phyloP scores from a whole-genome alignment of 2,888 invertebrate species.

The Ptilodon capucinus region DNA sequence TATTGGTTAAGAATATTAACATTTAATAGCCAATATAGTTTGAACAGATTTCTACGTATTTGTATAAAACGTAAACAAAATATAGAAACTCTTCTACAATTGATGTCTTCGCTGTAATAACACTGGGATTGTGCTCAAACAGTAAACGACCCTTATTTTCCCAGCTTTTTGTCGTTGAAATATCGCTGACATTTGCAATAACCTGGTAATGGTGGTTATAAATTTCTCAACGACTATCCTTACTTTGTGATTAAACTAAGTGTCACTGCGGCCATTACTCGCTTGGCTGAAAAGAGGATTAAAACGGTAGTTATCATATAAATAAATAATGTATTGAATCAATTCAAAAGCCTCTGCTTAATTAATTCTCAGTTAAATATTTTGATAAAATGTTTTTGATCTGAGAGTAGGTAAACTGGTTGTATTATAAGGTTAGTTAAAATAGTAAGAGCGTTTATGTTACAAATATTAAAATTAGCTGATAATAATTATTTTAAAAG shows the following conservation, averaged over 20 bases:
- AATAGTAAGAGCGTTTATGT: too few species aligned
- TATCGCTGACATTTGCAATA: conserved; percentile 30
- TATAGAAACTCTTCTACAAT: neutral
- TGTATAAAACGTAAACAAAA: neutral
- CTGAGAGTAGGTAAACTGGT: too few species aligned
- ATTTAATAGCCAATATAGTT: neutral
- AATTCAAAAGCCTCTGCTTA: too few species aligned
- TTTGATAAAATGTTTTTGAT: too few species aligned
- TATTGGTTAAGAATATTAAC: too few species aligned
- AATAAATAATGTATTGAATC: too few species aligned
- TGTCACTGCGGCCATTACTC: conserved; percentile 6
- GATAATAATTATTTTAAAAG: too few species aligned
- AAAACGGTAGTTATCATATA: neutral
- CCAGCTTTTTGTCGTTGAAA: conserved; percentile 2
- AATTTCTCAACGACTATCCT: conserved; percentile 36
- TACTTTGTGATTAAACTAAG: conserved; percentile 30
- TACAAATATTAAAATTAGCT: too few species aligned
- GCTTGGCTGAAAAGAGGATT: neutral
- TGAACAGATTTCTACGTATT: neutral
- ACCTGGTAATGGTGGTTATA: conserved; percentile 43
- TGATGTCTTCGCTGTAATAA: neutral
- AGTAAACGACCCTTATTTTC: conserved; percentile 5
- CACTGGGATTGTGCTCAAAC: neutral
- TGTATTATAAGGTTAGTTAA: too few species aligned
- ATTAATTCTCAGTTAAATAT: too few species aligned